These are phyloP conservation scores for Elegia similella DNA, from an alignment of 2,888 invertebrate genomes.

Conservation along the genomic window DNA sequence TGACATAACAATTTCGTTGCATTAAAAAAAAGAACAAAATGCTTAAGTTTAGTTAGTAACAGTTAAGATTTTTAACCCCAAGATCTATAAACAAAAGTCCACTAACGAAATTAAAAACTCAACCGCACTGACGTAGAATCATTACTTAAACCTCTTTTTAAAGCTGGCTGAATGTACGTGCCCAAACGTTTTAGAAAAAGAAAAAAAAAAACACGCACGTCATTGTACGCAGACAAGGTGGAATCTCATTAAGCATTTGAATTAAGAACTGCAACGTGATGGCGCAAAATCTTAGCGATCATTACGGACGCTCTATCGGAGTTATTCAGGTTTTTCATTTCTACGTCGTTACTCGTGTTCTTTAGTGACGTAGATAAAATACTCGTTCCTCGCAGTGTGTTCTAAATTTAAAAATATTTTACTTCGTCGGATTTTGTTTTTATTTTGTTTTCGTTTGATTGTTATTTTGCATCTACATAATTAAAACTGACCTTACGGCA, in stretches of 20 bases:
- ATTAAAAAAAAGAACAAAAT: not conserved
- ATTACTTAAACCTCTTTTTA: slow-evolving; percentile 79
- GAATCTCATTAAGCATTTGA: slow-evolving; percentile 75
- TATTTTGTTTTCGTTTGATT: not conserved
- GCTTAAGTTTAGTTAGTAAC: not conserved
- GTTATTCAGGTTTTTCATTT: slow-evolving; percentile 25
- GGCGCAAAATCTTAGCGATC: slow-evolving; percentile 77
- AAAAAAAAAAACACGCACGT: slow-evolving; percentile 55
- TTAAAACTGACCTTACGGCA: no score
- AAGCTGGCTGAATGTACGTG: slow-evolving; percentile 64
- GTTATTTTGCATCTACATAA: not conserved
- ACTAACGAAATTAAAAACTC: slow-evolving; percentile 57
- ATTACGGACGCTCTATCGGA: slow-evolving; percentile 55
- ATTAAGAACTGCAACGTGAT: slow-evolving; percentile 73
- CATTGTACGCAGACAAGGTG: slow-evolving; percentile 76
- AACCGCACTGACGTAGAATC: slow-evolving; percentile 45
- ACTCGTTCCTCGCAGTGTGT: not conserved
- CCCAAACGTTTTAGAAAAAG: slow-evolving; percentile 58
- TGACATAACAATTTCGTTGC: not conserved
- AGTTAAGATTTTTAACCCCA: slow-evolving; percentile 17
- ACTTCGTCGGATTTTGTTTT: not conserved
- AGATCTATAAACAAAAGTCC: slow-evolving; percentile 40
- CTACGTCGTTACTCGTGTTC: slow-evolving; percentile 24
- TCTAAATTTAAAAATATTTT: not conserved
- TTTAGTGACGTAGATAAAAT: slow-evolving; percentile 14